Percentiles rank a stretch among this genome's conserved stretches.
Evolutionary conservation across 23 tunicate genomes (phyloP).

Genomic region (Styela plicata): DNA sequence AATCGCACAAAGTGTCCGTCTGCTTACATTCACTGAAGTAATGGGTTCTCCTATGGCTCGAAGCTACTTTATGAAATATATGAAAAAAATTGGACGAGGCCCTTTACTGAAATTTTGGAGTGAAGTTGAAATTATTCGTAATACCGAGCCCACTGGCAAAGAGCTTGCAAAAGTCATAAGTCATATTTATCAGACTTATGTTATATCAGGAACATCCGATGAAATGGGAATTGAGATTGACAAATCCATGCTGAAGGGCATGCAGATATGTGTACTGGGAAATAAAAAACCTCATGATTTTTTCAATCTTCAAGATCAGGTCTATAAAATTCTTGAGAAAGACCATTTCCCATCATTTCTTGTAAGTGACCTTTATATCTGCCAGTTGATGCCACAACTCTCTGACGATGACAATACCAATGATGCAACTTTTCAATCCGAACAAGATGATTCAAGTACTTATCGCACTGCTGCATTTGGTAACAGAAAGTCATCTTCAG

Average conservation of each 20-base stretch:
- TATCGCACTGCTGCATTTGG: slow-evolving; percentile 35
- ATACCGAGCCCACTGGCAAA: slow-evolving; percentile 61
- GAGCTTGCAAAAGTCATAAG: slow-evolving; percentile 70
- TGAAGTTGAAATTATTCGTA: slow-evolving; percentile 59
- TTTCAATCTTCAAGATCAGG: slow-evolving; percentile 51
- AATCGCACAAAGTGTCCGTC: slow-evolving; percentile 26
- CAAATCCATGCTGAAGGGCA: slow-evolving; percentile 55
- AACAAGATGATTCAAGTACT: neutral
- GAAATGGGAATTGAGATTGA: slow-evolving; percentile 63
- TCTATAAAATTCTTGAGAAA: slow-evolving; percentile 55
- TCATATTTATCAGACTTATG: slow-evolving; percentile 61
- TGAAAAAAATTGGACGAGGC: slow-evolving; percentile 62
- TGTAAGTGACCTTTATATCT: slow-evolving; percentile 74
- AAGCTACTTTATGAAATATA: slow-evolving; percentile 75
- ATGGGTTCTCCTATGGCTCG: slow-evolving; percentile 83
- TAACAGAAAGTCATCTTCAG: slow-evolving; percentile 13
- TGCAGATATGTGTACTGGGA: slow-evolving; percentile 85
- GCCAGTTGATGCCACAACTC: slow-evolving; percentile 73
- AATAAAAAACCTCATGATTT: slow-evolving; percentile 74
- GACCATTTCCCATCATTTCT: slow-evolving; percentile 92
- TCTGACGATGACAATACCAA: slow-evolving; percentile 8
- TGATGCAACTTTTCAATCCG: neutral
- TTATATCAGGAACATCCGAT: slow-evolving; percentile 51
- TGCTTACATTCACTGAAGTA: slow-evolving; percentile 70
- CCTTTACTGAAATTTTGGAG: slow-evolving; percentile 78